phyloP scores from a whole-genome alignment of 2,113 vertebrate genomes.

The Todiramphus chloris region DNA sequence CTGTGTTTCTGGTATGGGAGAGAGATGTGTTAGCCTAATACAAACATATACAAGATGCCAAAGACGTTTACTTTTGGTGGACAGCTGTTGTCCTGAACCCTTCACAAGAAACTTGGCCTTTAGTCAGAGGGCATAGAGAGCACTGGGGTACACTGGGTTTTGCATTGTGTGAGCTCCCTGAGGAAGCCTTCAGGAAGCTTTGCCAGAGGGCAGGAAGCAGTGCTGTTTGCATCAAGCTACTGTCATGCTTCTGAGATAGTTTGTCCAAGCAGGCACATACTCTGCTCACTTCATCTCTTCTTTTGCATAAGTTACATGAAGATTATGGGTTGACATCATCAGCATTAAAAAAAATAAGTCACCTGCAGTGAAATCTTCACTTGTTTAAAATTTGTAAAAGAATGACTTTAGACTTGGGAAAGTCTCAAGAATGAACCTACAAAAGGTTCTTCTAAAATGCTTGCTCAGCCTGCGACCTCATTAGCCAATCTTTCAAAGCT shows the following conservation, averaged over 20 bases:
- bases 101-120: not conserved
- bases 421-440: not conserved
- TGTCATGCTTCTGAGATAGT: fast-evolving
- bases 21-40: fast-evolving
- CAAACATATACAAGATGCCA: not conserved
- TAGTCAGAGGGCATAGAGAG: not conserved
- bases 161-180: not conserved
- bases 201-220: not conserved
- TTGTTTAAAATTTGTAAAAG: not conserved
- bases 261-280: not conserved
- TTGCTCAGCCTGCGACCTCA: not conserved
- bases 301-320: not conserved
- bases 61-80: not conserved
- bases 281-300: not conserved
- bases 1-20: not conserved
- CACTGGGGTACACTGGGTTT: not conserved
- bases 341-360: not conserved
- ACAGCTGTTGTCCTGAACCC: not conserved
- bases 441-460: not conserved
- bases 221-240: not conserved
- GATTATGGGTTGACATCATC: not conserved
- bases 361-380: not conserved
- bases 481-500: slow-evolving; percentile 12
- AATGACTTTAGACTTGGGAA: not conserved
- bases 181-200: not conserved